A percentile compares a stretch with the other conserved stretches of the same genome.
Conservation (phyloP, 2,888 invertebrate genomes). For the Lamellibrachia columna region DNA sequence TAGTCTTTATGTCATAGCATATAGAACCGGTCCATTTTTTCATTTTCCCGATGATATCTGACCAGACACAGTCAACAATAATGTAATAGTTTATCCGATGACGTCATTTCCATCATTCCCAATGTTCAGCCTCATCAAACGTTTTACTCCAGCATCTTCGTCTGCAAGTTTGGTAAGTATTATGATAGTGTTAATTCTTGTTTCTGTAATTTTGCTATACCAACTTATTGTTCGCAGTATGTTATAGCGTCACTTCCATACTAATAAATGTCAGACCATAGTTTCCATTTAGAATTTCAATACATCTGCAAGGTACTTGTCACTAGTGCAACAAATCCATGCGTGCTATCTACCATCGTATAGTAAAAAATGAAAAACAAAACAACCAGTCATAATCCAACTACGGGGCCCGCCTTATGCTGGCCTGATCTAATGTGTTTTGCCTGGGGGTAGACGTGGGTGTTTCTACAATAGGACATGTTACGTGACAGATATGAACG, state of each 20-base stretch:
- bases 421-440: neutral
- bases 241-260: neutral
- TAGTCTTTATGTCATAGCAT: too few relatives aligned
- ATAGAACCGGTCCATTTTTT: too few relatives aligned
- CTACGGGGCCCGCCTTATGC: neutral
- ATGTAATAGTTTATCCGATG: neutral
- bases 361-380: neutral
- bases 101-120: neutral
- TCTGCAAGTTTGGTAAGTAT: neutral
- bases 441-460: neutral
- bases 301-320: neutral
- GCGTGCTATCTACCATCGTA: neutral
- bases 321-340: neutral
- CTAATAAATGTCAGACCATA: neutral
- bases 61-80: neutral
- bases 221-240: neutral
- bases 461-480: neutral
- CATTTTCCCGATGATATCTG: too few relatives aligned
- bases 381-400: neutral
- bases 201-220: neutral
- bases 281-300: neutral
- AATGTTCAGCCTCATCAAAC: neutral
- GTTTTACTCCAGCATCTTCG: neutral
- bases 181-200: neutral
- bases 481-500: neutral